Evolutionary conservation across 1,140 invertebrate species (phyloP), one percentile per base, ranked within the genome.

Genomic region (Rhyzopertha dominica): DNA sequence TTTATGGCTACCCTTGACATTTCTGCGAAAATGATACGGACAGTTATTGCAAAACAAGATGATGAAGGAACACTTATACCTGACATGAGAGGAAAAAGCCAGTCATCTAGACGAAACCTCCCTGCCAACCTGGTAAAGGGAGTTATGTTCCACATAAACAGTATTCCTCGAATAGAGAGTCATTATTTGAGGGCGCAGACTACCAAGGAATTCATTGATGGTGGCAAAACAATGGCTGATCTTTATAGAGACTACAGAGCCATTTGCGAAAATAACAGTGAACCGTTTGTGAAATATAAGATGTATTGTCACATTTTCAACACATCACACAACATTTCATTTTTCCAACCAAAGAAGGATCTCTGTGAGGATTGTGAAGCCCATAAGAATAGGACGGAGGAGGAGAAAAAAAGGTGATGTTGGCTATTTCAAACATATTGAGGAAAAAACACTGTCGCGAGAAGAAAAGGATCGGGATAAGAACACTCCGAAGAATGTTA

Each of bases 71-170:
- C 40, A 5, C 12, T 49, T 17, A 25, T 44, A 18, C 5, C 32
- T 13, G 36, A 41, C 26, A 44, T 43, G 13, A 18, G 40, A 36
- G 54, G 60, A 12, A 60, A 58, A 49, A 51, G 50, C 51, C 28
- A 58, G 61, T 26, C 58, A 64, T 14, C 40, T 40, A 20, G 61
- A 49, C 40, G 42, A 45, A 38, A 54, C 19, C 20, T 16, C 35
- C 43, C 47, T 10, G 13, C 10, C 12, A 32, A 23, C 9, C 24
- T 16, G 17, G 29, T 17, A 26, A 43, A 8, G 34, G 36, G 26
- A 42, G 23, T 8, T 18, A 24, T n/a, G n/a, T 16, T 37, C 14
- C 61, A 65, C 28, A 65, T 63, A 16, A 38, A 61, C 20, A 59
- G 54, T 17, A 59, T 65, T 26, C 40, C 51, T 13, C 30, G 38